A percentile compares a stretch with the other conserved stretches of the same genome.
phyloP scores from a whole-genome alignment of 2,888 invertebrate genomes.

The Tinea pellionella region DNA sequence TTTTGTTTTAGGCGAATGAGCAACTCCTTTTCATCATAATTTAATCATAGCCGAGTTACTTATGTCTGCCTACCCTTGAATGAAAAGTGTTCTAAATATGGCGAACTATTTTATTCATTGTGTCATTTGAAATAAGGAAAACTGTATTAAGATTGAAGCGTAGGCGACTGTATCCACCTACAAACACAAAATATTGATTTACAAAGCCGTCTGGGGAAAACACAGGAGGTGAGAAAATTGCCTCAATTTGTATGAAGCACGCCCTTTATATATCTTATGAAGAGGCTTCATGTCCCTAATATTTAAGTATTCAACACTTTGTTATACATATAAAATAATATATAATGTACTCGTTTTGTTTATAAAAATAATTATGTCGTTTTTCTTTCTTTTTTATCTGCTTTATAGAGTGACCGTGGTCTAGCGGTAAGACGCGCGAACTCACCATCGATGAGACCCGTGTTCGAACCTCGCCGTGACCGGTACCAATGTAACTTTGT shows the following conservation, averaged over 20 bases:
- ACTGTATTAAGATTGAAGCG: neutral
- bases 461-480: too few species aligned
- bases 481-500: too few species aligned
- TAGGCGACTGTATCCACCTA: neutral
- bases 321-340: neutral
- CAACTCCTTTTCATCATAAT: too few species aligned
- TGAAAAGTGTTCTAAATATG: neutral
- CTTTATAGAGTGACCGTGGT: too few species aligned
- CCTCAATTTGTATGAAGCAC: constrained; percentile 50
- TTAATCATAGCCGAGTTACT: too few species aligned
- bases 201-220: constrained; percentile 20
- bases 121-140: neutral
- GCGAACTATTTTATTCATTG: neutral
- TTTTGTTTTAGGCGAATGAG: too few species aligned
- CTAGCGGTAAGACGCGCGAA: too few species aligned
- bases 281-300: constrained; percentile 7
- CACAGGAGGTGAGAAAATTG: constrained; percentile 46
- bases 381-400: too few species aligned
- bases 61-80: too few species aligned
- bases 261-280: constrained; percentile 20
- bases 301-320: neutral
- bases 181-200: constrained; percentile 9
- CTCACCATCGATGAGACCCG: too few species aligned
- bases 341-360: neutral
- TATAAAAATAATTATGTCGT: neutral